Evolutionary conservation across 2,113 vertebrate genomes (phyloP), one percentile per base, ranked within the genome.

Genomic region (Plecotus auritus): DNA sequence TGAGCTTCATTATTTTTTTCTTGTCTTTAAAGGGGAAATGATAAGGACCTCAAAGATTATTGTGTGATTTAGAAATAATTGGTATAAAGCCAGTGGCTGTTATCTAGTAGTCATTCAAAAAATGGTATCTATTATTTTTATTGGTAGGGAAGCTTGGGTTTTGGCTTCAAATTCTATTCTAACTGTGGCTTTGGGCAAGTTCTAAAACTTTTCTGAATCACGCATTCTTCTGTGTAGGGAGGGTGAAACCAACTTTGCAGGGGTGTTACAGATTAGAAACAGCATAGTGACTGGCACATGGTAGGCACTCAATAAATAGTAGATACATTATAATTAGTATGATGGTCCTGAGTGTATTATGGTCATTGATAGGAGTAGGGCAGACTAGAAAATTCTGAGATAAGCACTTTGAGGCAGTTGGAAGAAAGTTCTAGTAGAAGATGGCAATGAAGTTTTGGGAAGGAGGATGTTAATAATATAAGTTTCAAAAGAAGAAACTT

Each of bases 401-500:
- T 12, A 67, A 51, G 20, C 51, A 30, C 14, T 93, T 90, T 42
- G 37, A 94, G 30, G 66, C 37, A 90, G 12, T 47, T 87, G 16
- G 30, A 88, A 9, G 54, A 89, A 96, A 81, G 11, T 95, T 93
- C 35, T 70, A 45, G 23, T 76, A 76, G 88, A 86, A 90, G 61
- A 51, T 49, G 32, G 64, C 51, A 42, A 26, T 85, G 28, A 78
- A 61, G 8, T 47, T 77, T 87, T 8, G 12, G 45, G 76, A 85
- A 76, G 22, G 51, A 40, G 80, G 45, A 22, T 92, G 64, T 67
- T 40, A 95, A 76, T 83, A 78, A 85, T 91, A 49, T 22, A 37
- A 37, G 47, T 87, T 90, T 90, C 45, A 47, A 84, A 77, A 87
- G 69, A 91, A 94, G 87, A 72, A 85, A 47, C 9, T 88, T 92